phyloP scores from a whole-genome alignment of 2,113 vertebrate species.

The Melierax canorus region DNA sequence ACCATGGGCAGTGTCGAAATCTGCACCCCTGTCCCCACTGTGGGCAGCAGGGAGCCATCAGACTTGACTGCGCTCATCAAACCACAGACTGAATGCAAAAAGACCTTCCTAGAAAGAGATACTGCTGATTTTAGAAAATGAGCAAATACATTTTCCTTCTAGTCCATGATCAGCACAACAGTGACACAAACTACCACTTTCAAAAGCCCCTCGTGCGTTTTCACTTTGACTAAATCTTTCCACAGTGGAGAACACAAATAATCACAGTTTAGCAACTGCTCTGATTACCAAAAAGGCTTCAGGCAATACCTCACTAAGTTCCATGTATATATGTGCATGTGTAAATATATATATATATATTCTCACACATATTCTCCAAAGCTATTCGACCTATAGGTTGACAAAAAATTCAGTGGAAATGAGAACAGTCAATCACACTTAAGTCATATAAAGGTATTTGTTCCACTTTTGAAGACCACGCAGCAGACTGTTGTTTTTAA shows the following conservation, averaged over 20 bases:
- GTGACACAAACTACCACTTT: constrained; percentile 22
- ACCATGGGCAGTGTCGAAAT: not conserved
- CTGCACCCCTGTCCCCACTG: not conserved
- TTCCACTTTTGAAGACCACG: not conserved
- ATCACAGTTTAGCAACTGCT: not conserved
- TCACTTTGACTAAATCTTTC: constrained; percentile 28
- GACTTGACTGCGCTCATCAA: not conserved
- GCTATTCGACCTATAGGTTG: not conserved
- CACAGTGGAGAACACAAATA: not conserved
- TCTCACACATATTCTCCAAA: not conserved
- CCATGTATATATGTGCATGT: too few relatives aligned
- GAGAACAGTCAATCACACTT: not conserved
- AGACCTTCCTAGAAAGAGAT: constrained; percentile 15
- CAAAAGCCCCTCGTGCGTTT: not conserved
- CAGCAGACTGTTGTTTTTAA: not conserved
- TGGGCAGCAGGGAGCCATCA: not conserved
- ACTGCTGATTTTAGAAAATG: not conserved
- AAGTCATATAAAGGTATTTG: not conserved
- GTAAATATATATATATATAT: not conserved
- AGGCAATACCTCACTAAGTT: not conserved
- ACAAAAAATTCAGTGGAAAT: constrained; percentile 10
- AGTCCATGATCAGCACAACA: not conserved
- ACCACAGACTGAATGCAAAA: not conserved
- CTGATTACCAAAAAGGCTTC: not conserved
- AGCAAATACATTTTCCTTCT: not conserved